phyloP scores from a whole-genome alignment of 2,113 vertebrate species.

The Otus sunia region DNA sequence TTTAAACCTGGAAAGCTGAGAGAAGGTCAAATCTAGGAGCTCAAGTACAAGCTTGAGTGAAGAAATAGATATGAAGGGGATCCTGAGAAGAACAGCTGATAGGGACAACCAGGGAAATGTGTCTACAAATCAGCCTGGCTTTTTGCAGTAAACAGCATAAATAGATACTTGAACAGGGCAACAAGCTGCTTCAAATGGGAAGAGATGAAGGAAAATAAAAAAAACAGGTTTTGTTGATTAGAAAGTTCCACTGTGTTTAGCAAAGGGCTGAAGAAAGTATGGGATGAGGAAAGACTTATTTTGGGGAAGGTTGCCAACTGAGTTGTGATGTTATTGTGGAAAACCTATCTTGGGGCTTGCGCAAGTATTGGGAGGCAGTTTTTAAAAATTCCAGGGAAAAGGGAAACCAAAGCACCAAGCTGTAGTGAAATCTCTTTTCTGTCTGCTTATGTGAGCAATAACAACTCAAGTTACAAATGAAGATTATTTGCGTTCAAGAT shows the following conservation, averaged over 20 bases:
- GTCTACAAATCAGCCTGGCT: background rate
- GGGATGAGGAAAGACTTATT: slow-evolving; percentile 17
- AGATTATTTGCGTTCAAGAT: background rate
- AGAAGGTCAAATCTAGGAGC: background rate
- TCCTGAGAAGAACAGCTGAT: background rate
- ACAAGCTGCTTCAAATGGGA: background rate
- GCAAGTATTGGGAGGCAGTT: background rate
- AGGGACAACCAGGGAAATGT: background rate
- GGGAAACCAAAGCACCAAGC: slow-evolving; percentile 9
- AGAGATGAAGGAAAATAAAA: background rate
- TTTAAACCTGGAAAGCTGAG: background rate
- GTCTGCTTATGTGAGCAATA: background rate
- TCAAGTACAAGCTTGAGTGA: background rate
- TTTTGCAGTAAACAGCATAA: background rate
- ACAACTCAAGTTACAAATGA: background rate
- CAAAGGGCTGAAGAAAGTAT: slow-evolving; percentile 10
- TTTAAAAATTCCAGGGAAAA: slow-evolving; percentile 5
- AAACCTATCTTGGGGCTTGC: background rate
- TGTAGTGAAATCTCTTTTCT: background rate
- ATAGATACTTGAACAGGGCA: background rate
- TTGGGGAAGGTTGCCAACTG: background rate
- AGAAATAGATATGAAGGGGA: background rate
- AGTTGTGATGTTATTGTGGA: slow-evolving; percentile 23
- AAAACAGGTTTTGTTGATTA: background rate
- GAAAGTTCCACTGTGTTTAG: background rate